phyloP scores from a whole-genome alignment of 2,888 invertebrate genomes.

The Phengaris arion region DNA sequence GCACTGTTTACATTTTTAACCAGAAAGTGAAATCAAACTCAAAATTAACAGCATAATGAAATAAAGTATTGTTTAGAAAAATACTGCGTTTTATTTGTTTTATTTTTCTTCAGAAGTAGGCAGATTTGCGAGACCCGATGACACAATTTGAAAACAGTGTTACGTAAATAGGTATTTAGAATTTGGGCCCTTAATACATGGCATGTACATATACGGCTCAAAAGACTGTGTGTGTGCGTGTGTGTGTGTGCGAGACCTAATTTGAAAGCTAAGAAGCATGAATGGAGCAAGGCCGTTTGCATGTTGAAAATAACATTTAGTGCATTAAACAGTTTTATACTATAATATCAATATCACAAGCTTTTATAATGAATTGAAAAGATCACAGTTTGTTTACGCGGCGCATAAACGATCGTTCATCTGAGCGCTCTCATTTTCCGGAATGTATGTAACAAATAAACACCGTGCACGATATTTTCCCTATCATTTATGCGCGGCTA shows the following conservation, averaged over 20 bases:
- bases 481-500: conserved; percentile 52
- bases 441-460: conserved; percentile 50
- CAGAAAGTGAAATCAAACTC: conserved; percentile 42
- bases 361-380: conserved; percentile 24
- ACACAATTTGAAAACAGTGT: too few relatives aligned
- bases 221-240: not conserved
- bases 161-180: too few relatives aligned
- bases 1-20: conserved; percentile 63
- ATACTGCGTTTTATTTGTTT: not conserved
- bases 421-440: conserved; percentile 43
- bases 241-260: not conserved
- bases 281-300: conserved; percentile 10
- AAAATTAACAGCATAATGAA: not conserved
- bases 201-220: too few relatives aligned
- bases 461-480: conserved; percentile 52
- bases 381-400: conserved; percentile 23
- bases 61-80: not conserved
- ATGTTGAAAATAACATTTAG: not conserved
- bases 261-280: conserved; percentile 14
- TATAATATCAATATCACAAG: not conserved
- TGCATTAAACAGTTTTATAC: conserved; percentile 4
- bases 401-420: conserved; percentile 1
- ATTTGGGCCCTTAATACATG: too few relatives aligned
- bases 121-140: too few relatives aligned
- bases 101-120: too few relatives aligned